Evolutionary conservation across 2,888 invertebrate species (phyloP).

Genomic region (Tenthredo notha): DNA sequence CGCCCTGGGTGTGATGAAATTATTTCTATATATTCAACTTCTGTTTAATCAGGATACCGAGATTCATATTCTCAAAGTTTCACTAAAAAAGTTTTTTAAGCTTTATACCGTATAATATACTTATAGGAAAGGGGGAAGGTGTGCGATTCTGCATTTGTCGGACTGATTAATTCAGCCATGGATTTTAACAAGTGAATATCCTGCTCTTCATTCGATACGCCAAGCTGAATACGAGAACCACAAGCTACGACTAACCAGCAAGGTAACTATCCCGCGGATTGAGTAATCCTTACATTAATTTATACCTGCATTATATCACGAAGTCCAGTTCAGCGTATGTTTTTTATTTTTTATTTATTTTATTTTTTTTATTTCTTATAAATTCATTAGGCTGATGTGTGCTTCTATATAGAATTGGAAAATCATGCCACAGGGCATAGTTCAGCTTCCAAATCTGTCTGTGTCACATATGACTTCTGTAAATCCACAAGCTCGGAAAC

Average conservation of each 20-base stretch:
- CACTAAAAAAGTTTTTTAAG: background rate
- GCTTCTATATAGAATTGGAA: no score
- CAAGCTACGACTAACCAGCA: slow-evolving; percentile 4
- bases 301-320: background rate
- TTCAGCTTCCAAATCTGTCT: no score
- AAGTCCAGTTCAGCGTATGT: background rate
- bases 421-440: no score
- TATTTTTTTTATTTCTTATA: background rate
- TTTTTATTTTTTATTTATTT: background rate
- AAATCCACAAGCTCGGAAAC: no score
- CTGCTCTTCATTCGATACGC: slow-evolving; percentile 50
- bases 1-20: background rate
- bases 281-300: slow-evolving; percentile 38
- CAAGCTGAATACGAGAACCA: slow-evolving; percentile 30
- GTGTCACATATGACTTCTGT: no score
- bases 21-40: background rate
- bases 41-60: background rate
- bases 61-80: background rate
- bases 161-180: slow-evolving; percentile 38
- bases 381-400: no score
- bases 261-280: background rate
- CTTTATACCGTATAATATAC: background rate
- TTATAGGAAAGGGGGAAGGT: background rate
- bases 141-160: slow-evolving; percentile 17
- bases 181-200: slow-evolving; percentile 49